phyloP scores from a whole-genome alignment of 2,113 vertebrate species.

The Daphoenositta chrysoptera region DNA sequence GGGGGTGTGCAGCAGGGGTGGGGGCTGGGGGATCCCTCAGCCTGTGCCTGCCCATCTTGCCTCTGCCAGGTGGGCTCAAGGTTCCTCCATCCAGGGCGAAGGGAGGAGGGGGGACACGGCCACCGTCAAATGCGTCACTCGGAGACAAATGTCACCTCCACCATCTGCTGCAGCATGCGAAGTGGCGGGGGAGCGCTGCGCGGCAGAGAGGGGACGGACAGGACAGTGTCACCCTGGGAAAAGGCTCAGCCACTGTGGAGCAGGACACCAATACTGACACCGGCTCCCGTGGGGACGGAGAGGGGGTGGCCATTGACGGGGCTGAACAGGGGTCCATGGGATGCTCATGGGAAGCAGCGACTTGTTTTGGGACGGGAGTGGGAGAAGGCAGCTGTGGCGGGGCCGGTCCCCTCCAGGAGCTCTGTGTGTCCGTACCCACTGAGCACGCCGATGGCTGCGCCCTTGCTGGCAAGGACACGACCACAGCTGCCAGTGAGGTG shows the following conservation, averaged over 20 bases:
- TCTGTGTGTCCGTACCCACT: not conserved
- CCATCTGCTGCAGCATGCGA: not conserved
- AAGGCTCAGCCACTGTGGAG: not conserved
- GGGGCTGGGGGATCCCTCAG: too few species aligned
- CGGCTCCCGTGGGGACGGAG: not conserved
- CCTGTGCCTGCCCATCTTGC: not conserved
- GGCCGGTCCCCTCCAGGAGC: not conserved
- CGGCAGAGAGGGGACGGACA: not conserved
- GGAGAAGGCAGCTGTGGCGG: not conserved
- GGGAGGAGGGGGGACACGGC: not conserved
- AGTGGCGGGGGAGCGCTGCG: not conserved
- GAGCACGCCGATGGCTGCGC: not conserved
- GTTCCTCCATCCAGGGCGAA: not conserved
- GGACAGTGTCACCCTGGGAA: not conserved
- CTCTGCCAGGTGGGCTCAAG: not conserved
- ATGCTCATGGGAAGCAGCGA: fast-evolving
- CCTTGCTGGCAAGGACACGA: not conserved
- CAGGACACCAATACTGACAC: fast-evolving
- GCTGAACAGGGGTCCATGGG: not conserved
- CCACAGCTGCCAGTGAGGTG: not conserved
- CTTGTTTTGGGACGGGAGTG: not conserved
- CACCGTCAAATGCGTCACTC: not conserved
- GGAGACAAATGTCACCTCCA: conserved; percentile 44
- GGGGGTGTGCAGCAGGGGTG: not conserved
- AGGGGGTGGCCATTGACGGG: not conserved